Base-by-base conservation (phyloP, 2,113 vertebrate genomes). In the Gymnarchus niloticus region DNA sequence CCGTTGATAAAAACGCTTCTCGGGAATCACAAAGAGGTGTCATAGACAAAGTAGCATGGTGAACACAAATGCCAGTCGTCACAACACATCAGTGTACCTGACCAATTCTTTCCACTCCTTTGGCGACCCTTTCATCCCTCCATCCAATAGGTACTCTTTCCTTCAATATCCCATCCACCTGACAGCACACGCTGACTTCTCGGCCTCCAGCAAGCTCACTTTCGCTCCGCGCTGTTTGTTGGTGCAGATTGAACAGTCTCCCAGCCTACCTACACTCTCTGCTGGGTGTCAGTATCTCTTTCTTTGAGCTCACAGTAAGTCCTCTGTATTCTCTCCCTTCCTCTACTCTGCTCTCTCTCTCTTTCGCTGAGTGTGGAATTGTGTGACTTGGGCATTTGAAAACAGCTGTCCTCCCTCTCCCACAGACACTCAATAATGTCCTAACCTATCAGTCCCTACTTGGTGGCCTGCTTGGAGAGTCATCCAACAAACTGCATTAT, bases 271-370 rank as follows among this genome's bases (percentile, higher is more conserved):
- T 91, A 90, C 88, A 48, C 90, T 76, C 87, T 44, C 87, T 80
- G 81, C 87, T 82, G 25, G 85, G 83, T 41, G 85, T 86, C 84
- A 61, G 85, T 54, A 84, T 81, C 89, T 81, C 85, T 87, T 81
- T 90, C 90, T 90, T 84, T 89, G 82, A 87, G 85, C 87, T 86
- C 85, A 92, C 92, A 92, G 88, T 92, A 86, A 84, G 80, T 86
- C 84, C 91, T 90, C 90, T 92, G 91, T 93, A 84, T 89, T 89
- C 91, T 90, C 89, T 92, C 88, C 89, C 87, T 84, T 87, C 86
- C 87, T 87, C 88, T 86, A 87, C 81, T 86, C 82, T 46, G 89
- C 89, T 89, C 87, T 84, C 89, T 90, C 88, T 87, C 85, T 87
- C 90, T 92, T 89, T 48, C 33, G 41, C 83, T 87, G 52, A 56